Evolutionary conservation across 2,797 vertebrate species (phyloP).

Genomic region (Tadarida brasiliensis): DNA sequence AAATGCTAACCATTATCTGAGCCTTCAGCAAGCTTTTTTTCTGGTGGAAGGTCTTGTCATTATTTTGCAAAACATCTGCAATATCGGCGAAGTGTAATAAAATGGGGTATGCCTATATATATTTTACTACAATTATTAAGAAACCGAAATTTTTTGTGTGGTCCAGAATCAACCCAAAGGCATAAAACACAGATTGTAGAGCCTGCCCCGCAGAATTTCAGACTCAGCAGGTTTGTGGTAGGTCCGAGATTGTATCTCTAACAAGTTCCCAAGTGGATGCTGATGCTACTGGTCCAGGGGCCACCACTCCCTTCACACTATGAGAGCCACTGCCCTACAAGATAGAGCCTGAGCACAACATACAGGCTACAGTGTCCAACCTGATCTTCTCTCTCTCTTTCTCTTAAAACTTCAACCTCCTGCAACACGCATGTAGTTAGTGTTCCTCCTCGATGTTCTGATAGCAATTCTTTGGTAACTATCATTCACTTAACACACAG

Average conservation of each 20-base stretch:
- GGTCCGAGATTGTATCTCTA: neutral
- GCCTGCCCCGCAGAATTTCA: neutral
- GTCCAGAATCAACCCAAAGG: neutral
- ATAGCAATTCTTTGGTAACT: neutral
- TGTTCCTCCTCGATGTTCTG: neutral
- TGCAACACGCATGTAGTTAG: neutral
- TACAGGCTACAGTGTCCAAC: neutral
- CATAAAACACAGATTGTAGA: neutral
- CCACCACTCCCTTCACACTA: neutral
- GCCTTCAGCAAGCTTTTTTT: neutral
- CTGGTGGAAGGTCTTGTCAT: neutral
- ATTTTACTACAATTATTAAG: neutral
- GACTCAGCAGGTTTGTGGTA: neutral
- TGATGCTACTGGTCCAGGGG: neutral
- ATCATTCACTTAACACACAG: neutral
- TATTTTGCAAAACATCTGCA: neutral
- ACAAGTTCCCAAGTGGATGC: conserved; percentile 15
- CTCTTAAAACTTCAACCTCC: neutral
- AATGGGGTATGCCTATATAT: neutral
- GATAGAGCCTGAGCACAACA: neutral
- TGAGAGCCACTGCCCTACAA: neutral
- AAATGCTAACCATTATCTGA: neutral
- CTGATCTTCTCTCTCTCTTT: neutral
- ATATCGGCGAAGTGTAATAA: neutral
- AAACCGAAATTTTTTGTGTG: neutral